Conservation (phyloP, 2,113 vertebrate genomes). For the Seriola aureovittata region DNA sequence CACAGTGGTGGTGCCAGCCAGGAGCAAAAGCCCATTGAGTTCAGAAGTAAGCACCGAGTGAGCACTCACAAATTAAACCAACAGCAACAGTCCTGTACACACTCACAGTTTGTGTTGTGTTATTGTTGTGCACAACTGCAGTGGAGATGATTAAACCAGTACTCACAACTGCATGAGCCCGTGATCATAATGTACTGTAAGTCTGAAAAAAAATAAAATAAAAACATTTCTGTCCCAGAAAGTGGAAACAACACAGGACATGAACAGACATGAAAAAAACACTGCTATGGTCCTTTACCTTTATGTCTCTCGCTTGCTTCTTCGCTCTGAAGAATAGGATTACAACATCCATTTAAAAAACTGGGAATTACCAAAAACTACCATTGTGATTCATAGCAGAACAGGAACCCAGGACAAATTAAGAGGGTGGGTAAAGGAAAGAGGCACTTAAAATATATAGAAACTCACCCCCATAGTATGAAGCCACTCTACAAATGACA, state of each 20-base stretch:
- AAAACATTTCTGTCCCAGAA: neutral
- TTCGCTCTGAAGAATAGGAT: constrained; percentile 6
- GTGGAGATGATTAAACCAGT: no score
- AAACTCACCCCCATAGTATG: constrained; percentile 35
- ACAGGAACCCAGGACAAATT: constrained; percentile 13
- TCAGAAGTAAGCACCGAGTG: no score
- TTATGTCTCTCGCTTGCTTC: neutral
- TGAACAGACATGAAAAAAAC: neutral
- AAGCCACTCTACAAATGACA: constrained; percentile 48
- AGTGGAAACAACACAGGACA: neutral
- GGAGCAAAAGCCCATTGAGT: neutral
- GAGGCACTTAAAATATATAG: constrained; percentile 32
- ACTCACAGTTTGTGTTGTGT: neutral
- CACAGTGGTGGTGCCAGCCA: neutral
- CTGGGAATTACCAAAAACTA: constrained; percentile 10
- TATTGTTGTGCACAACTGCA: no score
- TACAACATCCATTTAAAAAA: constrained; percentile 25
- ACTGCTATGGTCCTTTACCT: neutral
- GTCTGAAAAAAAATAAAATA: neutral
- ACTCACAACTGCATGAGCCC: no score
- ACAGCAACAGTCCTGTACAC: neutral
- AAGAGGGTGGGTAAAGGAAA: neutral
- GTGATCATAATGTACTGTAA: neutral
- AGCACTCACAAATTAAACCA: neutral
- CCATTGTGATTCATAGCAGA: constrained; percentile 36